Conservation (phyloP, 2,797 vertebrate species). For the Ctenosaura bakeri region DNA sequence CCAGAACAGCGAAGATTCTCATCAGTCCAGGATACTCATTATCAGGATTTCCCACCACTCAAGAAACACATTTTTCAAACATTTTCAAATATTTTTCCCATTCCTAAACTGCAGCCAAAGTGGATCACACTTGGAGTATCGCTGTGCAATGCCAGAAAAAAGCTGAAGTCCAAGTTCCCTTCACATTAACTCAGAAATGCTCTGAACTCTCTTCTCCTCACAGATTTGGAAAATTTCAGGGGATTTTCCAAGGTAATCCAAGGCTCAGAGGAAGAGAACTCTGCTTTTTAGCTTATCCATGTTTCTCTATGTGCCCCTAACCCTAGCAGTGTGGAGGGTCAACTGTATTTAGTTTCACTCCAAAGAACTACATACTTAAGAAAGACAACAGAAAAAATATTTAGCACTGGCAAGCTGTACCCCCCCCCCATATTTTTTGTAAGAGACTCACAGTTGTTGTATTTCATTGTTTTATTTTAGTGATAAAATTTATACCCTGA, state of each 20-base stretch:
- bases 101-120: background rate
- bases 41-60: too few species aligned
- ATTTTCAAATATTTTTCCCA: too few species aligned
- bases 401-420: background rate
- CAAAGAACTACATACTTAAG: constrained; percentile 32
- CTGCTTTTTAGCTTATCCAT: background rate
- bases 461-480: constrained; percentile 17
- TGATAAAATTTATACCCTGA: background rate
- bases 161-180: background rate
- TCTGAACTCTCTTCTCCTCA: background rate
- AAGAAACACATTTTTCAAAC: too few species aligned
- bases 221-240: background rate
- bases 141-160: background rate
- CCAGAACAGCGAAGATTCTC: too few species aligned
- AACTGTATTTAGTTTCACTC: background rate
- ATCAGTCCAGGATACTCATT: too few species aligned
- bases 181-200: background rate
- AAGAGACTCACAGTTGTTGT: background rate
- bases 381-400: constrained; percentile 44
- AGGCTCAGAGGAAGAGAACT: background rate
- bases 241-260: background rate
- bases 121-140: background rate
- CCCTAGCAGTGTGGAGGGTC: too few species aligned
- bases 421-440: background rate
- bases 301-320: background rate